A percentile compares a stretch with the other conserved stretches of the same genome.
These are phyloP conservation scores for Halcyon smyrnensis DNA, from an alignment of 2,797 vertebrate species.

Conservation along the genomic window DNA sequence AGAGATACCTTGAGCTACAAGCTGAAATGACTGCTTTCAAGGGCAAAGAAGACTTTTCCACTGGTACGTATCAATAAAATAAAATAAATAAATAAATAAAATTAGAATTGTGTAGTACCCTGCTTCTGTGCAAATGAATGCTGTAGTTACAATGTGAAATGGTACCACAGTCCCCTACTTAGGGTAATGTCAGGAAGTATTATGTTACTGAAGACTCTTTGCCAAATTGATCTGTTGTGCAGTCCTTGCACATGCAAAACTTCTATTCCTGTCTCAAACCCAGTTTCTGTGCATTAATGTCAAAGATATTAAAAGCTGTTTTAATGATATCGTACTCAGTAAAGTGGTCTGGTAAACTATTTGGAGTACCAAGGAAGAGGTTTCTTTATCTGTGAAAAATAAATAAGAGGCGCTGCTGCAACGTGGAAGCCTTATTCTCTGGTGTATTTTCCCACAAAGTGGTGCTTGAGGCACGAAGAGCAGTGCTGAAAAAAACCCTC, in stretches of 20 bases:
- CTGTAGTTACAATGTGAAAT: neutral
- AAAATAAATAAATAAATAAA: neutral
- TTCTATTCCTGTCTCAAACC: neutral
- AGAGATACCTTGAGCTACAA: neutral
- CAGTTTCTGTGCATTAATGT: neutral
- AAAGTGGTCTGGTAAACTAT: too few species aligned
- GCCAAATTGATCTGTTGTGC: neutral
- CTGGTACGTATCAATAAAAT: neutral
- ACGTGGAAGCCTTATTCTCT: neutral
- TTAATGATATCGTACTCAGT: neutral
- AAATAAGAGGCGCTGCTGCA: neutral
- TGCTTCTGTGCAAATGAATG: neutral
- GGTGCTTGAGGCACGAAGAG: neutral
- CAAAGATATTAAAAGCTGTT: neutral
- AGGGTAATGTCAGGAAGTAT: neutral
- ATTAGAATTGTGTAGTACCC: neutral
- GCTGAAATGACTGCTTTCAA: slow-evolving; percentile 19
- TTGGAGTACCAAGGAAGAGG: neutral
- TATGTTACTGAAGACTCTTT: neutral
- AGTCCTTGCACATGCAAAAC: neutral
- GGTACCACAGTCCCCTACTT: neutral
- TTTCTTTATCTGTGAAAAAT: neutral
- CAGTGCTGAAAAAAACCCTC: neutral
- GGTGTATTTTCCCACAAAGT: neutral
- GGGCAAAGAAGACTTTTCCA: neutral